Evolutionary conservation across 1,140 invertebrate species (phyloP).

Genomic region (Drosophila sproati): DNA sequence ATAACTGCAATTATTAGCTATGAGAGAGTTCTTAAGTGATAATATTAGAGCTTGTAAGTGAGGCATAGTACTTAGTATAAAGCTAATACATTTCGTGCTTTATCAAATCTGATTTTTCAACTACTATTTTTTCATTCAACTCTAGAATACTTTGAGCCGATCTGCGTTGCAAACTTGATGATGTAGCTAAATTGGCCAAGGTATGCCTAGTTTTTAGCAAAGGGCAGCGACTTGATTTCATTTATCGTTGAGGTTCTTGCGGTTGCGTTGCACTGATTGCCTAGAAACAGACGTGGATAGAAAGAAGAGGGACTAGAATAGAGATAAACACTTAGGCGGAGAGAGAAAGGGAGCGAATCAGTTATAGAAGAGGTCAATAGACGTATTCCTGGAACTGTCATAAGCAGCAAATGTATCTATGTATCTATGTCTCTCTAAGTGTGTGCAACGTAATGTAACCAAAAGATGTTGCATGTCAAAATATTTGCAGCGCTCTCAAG

Average conservation of each 20-base stretch:
- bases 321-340: conserved; percentile 12
- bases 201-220: not conserved
- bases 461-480: conserved; percentile 44
- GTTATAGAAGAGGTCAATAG: conserved; percentile 32
- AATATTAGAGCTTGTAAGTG: too few species aligned
- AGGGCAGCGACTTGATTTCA: conserved; percentile 52
- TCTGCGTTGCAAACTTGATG: not conserved
- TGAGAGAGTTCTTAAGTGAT: too few species aligned
- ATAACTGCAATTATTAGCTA: too few species aligned
- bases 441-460: not conserved
- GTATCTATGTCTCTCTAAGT: conserved; percentile 35
- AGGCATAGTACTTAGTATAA: too few species aligned
- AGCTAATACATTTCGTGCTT: too few species aligned
- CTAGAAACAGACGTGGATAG: not conserved
- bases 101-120: too few species aligned
- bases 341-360: conserved; percentile 16
- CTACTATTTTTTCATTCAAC: too few species aligned
- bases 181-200: not conserved
- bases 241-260: conserved; percentile 67
- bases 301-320: conserved; percentile 1
- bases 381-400: conserved; percentile 65
- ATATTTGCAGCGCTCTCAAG: conserved; percentile 53
- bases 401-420: conserved; percentile 22
- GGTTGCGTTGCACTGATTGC: conserved; percentile 42
- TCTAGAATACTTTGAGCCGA: not conserved